Evolutionary conservation across 2,888 invertebrate species (phyloP).

Genomic region (Philonicus albiceps): DNA sequence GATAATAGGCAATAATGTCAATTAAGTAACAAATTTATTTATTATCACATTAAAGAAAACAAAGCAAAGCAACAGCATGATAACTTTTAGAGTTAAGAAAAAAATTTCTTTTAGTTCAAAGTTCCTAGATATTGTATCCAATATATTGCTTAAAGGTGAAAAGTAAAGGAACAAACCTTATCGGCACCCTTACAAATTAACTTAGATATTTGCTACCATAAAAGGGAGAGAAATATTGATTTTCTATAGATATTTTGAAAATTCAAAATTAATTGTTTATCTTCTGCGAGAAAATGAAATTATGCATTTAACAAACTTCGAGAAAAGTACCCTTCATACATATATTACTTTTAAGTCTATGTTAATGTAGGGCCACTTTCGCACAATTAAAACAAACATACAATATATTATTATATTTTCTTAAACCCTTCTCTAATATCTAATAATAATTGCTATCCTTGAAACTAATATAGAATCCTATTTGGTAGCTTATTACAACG

Average conservation of each 20-base stretch:
- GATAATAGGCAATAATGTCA: not conserved
- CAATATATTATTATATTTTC: not conserved
- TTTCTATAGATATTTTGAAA: too few relatives aligned
- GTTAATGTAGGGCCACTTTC: not conserved
- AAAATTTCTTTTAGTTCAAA: not conserved
- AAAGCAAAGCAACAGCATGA: not conserved
- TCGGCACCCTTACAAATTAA: not conserved
- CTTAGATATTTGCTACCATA: too few relatives aligned
- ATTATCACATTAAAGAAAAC: not conserved
- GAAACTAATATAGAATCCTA: not conserved
- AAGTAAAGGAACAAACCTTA: not conserved
- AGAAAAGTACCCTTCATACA: not conserved
- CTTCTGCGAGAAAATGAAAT: not conserved
- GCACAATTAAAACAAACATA: not conserved
- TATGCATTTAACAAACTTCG: not conserved
- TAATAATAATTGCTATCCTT: not conserved
- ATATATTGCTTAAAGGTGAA: too few relatives aligned
- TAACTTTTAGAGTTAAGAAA: not conserved
- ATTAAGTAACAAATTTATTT: not conserved
- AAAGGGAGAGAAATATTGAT: too few relatives aligned
- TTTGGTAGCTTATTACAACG: not conserved
- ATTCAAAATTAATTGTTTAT: too few relatives aligned
- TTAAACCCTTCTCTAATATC: not conserved
- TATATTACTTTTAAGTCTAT: not conserved
- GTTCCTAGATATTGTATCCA: not conserved